These are phyloP conservation scores for Poeciliopsis retropinna DNA, from an alignment of 2,113 vertebrate genomes.

Conservation along the genomic window DNA sequence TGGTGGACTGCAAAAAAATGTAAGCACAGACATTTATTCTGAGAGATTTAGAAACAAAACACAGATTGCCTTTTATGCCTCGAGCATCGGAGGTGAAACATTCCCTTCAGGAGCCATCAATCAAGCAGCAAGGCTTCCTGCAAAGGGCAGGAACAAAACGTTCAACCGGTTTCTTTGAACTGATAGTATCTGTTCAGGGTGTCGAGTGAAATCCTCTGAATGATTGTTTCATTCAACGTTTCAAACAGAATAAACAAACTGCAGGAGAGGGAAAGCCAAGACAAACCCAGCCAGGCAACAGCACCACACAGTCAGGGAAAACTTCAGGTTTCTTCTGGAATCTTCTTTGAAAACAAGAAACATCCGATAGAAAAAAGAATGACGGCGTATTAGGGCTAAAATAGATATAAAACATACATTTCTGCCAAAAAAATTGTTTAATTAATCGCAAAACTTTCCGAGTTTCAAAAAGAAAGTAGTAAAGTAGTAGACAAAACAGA, in stretches of 20 bases:
- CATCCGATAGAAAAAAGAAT: conserved; percentile 5
- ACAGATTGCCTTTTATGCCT: not conserved
- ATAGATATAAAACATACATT: too few relatives aligned
- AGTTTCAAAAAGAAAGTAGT: too few relatives aligned
- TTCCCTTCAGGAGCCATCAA: not conserved
- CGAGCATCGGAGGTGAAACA: not conserved
- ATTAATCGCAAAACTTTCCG: too few relatives aligned
- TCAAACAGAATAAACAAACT: not conserved
- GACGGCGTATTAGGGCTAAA: too few relatives aligned
- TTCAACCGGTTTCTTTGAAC: not conserved
- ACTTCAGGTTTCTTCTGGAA: not conserved
- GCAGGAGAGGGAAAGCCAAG: not conserved
- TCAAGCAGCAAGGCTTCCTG: conserved; percentile 18
- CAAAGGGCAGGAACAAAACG: conserved; percentile 10
- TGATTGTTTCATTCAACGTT: not conserved
- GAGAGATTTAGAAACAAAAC: conserved; percentile 1
- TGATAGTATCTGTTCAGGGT: not conserved
- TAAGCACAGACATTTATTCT: not conserved
- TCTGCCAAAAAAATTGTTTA: too few relatives aligned
- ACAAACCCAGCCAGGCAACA: not conserved
- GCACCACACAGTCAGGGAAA: not conserved
- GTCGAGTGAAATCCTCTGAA: not conserved
- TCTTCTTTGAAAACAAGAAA: not conserved
- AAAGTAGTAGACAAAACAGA: too few relatives aligned
- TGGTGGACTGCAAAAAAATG: conserved; percentile 83